These are phyloP conservation scores for Drosophila neoperkinsi DNA, from an alignment of 2,888 invertebrate species.

Conservation along the genomic window DNA sequence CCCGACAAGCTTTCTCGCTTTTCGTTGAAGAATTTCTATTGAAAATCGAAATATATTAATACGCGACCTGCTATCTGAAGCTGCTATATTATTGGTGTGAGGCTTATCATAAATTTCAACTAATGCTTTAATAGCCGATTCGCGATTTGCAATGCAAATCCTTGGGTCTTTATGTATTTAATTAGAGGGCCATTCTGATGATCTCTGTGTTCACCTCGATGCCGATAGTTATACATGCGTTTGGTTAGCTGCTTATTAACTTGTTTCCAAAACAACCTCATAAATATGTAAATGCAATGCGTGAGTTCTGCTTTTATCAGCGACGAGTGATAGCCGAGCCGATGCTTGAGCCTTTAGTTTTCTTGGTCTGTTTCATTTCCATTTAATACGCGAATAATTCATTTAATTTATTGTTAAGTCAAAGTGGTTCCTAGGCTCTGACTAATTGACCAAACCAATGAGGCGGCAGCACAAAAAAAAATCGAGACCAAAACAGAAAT, in stretches of 20 bases:
- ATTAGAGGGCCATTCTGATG: conserved; percentile 67
- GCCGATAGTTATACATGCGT: conserved; percentile 66
- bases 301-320: conserved; percentile 49
- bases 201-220: conserved; percentile 54
- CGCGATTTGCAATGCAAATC: conserved; percentile 73
- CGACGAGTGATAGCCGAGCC: conserved; percentile 28
- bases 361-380: conserved; percentile 51
- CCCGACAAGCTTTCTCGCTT: conserved; percentile 13
- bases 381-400: conserved; percentile 55
- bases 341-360: conserved; percentile 23
- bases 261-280: conserved; percentile 65
- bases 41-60: conserved; percentile 6
- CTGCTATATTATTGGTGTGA: conserved; percentile 53
- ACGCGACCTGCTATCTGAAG: conserved; percentile 5
- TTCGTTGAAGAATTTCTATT: conserved; percentile 31
- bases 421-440: conserved; percentile 69
- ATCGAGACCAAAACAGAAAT: conserved; percentile 4
- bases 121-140: conserved; percentile 39
- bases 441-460: conserved; percentile 72
- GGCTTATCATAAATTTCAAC: conserved; percentile 67
- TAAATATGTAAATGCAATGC: conserved; percentile 70
- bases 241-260: conserved; percentile 71
- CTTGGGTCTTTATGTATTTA: conserved; percentile 68
- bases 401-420: conserved; percentile 63
- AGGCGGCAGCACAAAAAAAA: conserved; percentile 13